These are phyloP conservation scores for Drosophila kanekoi DNA, from an alignment of 2,888 invertebrate species.

Conservation along the genomic window DNA sequence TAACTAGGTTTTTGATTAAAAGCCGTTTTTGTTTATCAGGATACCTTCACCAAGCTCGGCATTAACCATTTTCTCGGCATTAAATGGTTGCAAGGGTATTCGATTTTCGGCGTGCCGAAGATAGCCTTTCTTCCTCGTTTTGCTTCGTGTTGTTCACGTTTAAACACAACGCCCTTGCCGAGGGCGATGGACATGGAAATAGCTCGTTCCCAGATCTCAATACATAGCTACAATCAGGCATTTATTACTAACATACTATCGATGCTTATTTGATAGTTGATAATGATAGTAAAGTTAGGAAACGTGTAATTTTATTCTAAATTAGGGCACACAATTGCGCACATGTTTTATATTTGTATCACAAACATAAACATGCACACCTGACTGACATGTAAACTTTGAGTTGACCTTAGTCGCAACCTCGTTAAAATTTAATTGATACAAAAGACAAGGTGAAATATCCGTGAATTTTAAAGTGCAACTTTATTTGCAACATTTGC, in stretches of 20 bases:
- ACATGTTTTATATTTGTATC: background rate
- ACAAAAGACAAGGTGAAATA: background rate
- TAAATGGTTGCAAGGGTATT: too few species aligned
- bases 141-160: background rate
- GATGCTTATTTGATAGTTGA: too few species aligned
- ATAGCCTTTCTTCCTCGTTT: too few species aligned
- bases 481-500: conserved; percentile 6
- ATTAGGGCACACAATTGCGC: background rate
- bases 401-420: conserved; percentile 12
- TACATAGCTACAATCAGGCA: too few species aligned
- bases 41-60: too few species aligned
- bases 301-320: background rate
- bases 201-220: conserved; percentile 1
- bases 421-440: background rate
- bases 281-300: too few species aligned
- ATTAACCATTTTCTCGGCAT: too few species aligned
- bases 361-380: background rate
- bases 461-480: background rate
- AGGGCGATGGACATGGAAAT: conserved; percentile 1
- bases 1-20: too few species aligned
- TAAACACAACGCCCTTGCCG: too few species aligned
- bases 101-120: too few species aligned
- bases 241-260: too few species aligned
- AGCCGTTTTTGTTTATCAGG: too few species aligned
- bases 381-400: conserved; percentile 14